phyloP scores from a whole-genome alignment of 1,140 invertebrate genomes.

The Dendrolimus punctatus region DNA sequence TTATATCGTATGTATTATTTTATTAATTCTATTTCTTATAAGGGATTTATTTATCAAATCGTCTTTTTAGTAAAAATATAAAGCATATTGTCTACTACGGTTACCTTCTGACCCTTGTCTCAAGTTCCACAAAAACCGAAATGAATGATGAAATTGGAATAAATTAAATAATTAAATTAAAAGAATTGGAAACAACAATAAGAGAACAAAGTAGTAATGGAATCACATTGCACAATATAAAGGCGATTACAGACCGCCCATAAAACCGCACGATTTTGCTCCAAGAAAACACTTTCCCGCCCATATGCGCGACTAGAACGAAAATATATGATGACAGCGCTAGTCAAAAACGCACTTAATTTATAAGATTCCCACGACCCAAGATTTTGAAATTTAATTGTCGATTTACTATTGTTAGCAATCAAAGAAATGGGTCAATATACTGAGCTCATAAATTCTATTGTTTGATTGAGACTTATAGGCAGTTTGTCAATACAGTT shows the following conservation, averaged over 20 bases:
- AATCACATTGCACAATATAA: conserved; percentile 40
- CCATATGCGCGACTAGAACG: conserved; percentile 15
- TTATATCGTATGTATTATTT: no score
- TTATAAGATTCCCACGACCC: conserved; percentile 51
- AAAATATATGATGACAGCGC: conserved; percentile 31
- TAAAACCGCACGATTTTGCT: conserved; percentile 19
- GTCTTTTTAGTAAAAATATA: no score
- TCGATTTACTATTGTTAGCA: conserved; percentile 50
- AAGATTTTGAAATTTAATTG: conserved; percentile 59
- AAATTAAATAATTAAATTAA: conserved; percentile 9
- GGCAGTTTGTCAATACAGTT: conserved; percentile 61
- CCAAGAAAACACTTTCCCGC: conserved; percentile 37
- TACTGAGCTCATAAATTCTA: conserved; percentile 42
- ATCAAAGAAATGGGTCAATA: conserved; percentile 68
- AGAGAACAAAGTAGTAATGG: conserved; percentile 13
- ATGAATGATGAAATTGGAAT: not conserved
- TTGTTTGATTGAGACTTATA: conserved; percentile 64
- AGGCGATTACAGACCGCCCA: conserved; percentile 39
- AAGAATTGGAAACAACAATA: conserved; percentile 15
- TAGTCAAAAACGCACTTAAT: conserved; percentile 51
- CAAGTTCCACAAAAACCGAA: not conserved
- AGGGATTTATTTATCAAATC: no score
- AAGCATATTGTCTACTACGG: no score
- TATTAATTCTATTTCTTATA: no score
- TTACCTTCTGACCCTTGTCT: not conserved